phyloP scores from a whole-genome alignment of 2,797 vertebrate genomes.

The Anabas testudineus region DNA sequence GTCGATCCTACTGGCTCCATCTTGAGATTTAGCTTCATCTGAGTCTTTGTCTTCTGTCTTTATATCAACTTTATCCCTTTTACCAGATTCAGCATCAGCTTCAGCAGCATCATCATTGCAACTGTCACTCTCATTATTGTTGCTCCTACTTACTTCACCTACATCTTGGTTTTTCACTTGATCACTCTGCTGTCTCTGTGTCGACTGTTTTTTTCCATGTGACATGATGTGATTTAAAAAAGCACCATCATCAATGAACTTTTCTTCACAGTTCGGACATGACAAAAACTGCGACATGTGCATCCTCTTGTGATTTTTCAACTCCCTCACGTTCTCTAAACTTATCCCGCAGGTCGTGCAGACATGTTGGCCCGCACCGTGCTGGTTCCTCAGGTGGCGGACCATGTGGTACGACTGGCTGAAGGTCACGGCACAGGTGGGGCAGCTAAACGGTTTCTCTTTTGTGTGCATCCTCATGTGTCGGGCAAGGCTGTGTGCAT shows the following conservation, averaged over 20 bases:
- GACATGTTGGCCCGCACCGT: conserved; percentile 52
- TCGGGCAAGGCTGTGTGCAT: conserved; percentile 64
- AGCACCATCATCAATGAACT: background rate
- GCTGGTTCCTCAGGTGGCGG: conserved; percentile 73
- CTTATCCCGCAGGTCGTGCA: conserved; percentile 65
- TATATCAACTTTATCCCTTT: background rate
- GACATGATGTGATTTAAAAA: conserved; percentile 39
- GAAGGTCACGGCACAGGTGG: conserved; percentile 55
- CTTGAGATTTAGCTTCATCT: background rate
- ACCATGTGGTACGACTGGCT: conserved; percentile 79
- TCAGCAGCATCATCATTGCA: background rate
- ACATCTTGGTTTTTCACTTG: conserved; percentile 9
- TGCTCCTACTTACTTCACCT: background rate
- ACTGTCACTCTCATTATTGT: background rate
- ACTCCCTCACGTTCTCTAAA: conserved; percentile 32
- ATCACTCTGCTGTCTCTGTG: background rate
- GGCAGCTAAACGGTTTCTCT: conserved; percentile 76
- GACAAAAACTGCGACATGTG: conserved; percentile 36
- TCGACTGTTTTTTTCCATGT: background rate
- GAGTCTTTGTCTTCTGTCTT: conserved; percentile 4
- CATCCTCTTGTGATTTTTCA: conserved; percentile 65
- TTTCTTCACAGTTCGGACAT: conserved; percentile 42
- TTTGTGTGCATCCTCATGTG: conserved; percentile 78
- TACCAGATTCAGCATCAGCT: no score
- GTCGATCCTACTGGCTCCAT: background rate